Evolutionary conservation across 2,888 invertebrate genomes (phyloP), one percentile per base, ranked within the genome.

Genomic region (Drosophila phalerata): DNA sequence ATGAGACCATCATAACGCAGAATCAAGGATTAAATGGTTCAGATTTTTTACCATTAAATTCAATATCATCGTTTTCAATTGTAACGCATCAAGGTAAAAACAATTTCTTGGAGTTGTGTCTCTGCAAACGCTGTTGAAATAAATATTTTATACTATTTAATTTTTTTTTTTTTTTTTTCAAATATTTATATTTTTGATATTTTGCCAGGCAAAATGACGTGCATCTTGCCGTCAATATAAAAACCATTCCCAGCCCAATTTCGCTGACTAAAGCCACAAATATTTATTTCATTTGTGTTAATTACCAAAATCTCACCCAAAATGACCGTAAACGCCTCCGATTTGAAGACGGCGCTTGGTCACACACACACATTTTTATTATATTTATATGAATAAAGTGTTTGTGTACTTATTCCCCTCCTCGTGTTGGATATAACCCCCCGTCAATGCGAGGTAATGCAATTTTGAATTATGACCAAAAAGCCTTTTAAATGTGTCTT

Each of bases 1-100:
- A 90, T 81, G 93, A 93, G 87, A 87, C 92, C 47, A 69, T 86
- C 66, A 91, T 92, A 85, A 88, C 91, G 60, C 69, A 91, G 73
- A 91, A 92, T 89, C 90, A 91, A 84, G 90, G 89, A 86, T 64
- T 92, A 87, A 89, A 89, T 89, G 90, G 82, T 84, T 88, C 81
- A 76, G 93, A 92, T 83, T 93, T 92, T 79, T 69, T 91, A 70
- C 92, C 93, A 80, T 79, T 92, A 76, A 93, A 92, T 86, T 93
- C 92, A 79, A 88, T 91, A 82, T 90, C 93, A 74, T 83, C 92
- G 69, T 93, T 90, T 89, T 92, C 89, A 85, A 91, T 93, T 81
- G 89, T 92, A 79, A 92, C 93, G 64, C 92, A 93, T 90, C 93
- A 93, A 93, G 93, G 93, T 93, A 93, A 90, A 17, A 38, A 28